Base-by-base conservation (phyloP, 2,113 vertebrate genomes). In the Gallinago media region DNA sequence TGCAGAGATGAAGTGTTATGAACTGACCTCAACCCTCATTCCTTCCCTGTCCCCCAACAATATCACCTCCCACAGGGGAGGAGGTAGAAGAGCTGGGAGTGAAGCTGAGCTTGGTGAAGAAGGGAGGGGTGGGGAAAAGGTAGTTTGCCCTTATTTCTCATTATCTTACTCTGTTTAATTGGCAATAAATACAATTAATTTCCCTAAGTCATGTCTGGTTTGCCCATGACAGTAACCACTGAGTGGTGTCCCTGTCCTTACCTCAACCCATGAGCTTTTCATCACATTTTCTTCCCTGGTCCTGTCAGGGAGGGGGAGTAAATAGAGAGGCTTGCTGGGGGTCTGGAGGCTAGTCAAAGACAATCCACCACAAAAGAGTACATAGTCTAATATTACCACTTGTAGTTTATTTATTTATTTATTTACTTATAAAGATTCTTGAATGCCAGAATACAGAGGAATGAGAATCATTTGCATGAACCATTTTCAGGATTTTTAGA, bases 61-160 rank as follows among this genome's bases (percentile, higher is more conserved):
- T 12, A 12, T 38, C 6, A 3, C 15, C 25, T 26, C 8, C 55
- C 15, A 8, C 3, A 12, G 12, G 2, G 58, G 21, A 56, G 9
- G 16, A 78, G 27, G 2, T 32, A 22, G 31, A 71, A 46, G 42
- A 56, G 7, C 34, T 66, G 27, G 11, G 9, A 50, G 8, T 38
- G 38, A 38, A 38, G 38, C 12, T 38, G 38, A 38, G 38, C 11
- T 38, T 38, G 38, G 38, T 17, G 10, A 79, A 55, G 13, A 87
- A 49, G 11, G 29, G 5, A 61, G 5, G 3, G 16, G 3, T 15
- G 1, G 3, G 10, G 2, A 55, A 7, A 78, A 67, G 6, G 25
- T 21, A 46, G 8, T 52, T 54, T 88, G 8, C 75, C 29, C 25
- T 72, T 67, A 31, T 52, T 76, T 80, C 15, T 56, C 26, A 15